These are phyloP conservation scores for Bos taurus DNA, from an alignment of 2,113 vertebrate species.

Conservation along the genomic window ARS-UCD2.0 NC_037357.1:98162001-98162500, in stretches of 20 bases:
- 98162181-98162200: slow-evolving; percentile 23
- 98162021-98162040: neutral
- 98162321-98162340: neutral
- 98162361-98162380: neutral
- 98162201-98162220: neutral
- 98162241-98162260: slow-evolving; percentile 3
- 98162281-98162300: neutral
- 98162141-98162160: neutral
- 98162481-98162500: slow-evolving; percentile 26
- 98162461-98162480: neutral
- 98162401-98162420: neutral
- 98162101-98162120: neutral
- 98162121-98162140: neutral
- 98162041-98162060: neutral
- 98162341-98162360: neutral
- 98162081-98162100: neutral
- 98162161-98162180: neutral
- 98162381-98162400: neutral
- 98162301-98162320: neutral
- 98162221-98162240: neutral
- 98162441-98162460: neutral
- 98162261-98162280: neutral
- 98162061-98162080: neutral
- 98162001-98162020: neutral
- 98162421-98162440: neutral